A percentile compares a stretch with the other conserved stretches of the same genome.
Conservation (phyloP, 2,888 invertebrate species). For the Aleiodes alternator region DNA sequence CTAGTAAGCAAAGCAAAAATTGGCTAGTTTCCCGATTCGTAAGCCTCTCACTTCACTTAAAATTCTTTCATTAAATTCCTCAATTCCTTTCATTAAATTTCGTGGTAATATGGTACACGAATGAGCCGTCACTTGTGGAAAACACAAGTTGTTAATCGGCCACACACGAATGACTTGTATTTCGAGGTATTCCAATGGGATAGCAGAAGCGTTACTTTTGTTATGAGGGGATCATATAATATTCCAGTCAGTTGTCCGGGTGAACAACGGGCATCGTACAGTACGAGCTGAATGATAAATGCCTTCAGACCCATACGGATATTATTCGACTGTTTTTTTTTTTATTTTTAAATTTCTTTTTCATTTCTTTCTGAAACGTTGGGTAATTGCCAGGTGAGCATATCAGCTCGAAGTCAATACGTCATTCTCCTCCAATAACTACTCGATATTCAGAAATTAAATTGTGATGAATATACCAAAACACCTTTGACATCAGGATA, state of each 20-base stretch:
- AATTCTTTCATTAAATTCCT: conserved; percentile 10
- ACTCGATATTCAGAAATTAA: neutral
- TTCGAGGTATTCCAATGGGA: conserved; percentile 42
- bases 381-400: conserved; percentile 74
- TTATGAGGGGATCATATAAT: conserved; percentile 71
- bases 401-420: conserved; percentile 62
- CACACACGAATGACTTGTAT: conserved; percentile 35
- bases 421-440: neutral
- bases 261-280: conserved; percentile 71
- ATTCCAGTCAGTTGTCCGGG: conserved; percentile 72
- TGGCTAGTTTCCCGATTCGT: conserved; percentile 41
- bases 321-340: conserved; percentile 25
- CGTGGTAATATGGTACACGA: conserved; percentile 23
- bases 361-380: conserved; percentile 64
- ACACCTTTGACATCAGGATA: neutral
- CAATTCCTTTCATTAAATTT: neutral
- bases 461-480: neutral
- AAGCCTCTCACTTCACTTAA: conserved; percentile 23
- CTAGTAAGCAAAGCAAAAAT: conserved; percentile 65
- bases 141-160: conserved; percentile 31
- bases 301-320: conserved; percentile 41
- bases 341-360: neutral
- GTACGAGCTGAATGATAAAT: conserved; percentile 71
- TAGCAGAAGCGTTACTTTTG: conserved; percentile 62
- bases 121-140: conserved; percentile 23